phyloP scores from a whole-genome alignment of 53 echinoderm and acorn worm species.

The Echinarachnius parma region DNA sequence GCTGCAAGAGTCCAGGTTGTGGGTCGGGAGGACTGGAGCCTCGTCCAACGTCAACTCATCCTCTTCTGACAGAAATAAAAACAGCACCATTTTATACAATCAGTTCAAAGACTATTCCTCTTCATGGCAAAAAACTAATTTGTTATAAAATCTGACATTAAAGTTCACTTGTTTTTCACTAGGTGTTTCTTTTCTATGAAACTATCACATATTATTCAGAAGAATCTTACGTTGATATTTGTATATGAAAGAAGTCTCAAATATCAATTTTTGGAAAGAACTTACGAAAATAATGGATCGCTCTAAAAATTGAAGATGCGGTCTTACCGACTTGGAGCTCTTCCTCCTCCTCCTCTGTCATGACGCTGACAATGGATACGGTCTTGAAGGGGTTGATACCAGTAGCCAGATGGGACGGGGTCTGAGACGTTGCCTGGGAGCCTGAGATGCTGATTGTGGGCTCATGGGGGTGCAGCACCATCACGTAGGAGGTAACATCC shows the following conservation, averaged over 20 bases:
- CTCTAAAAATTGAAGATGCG: too few relatives aligned
- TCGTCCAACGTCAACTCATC: constrained; percentile 20
- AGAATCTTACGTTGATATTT: too few relatives aligned
- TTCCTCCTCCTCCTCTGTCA: constrained; percentile 66
- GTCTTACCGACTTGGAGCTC: constrained; percentile 68
- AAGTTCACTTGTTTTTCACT: too few relatives aligned
- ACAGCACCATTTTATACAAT: too few relatives aligned
- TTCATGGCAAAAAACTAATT: too few relatives aligned
- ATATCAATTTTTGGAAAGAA: too few relatives aligned
- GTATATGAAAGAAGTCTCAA: too few relatives aligned
- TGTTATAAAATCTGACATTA: too few relatives aligned
- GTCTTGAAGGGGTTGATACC: constrained; percentile 76
- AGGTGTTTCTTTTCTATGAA: too few relatives aligned
- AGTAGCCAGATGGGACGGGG: constrained; percentile 46
- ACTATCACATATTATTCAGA: too few relatives aligned
- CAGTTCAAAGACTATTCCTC: too few relatives aligned
- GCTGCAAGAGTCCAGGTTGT: constrained; percentile 82
- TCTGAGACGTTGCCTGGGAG: constrained; percentile 74
- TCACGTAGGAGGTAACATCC: constrained; percentile 70
- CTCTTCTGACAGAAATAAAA: constrained; percentile 25
- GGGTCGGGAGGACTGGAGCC: constrained; percentile 49
- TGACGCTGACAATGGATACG: constrained; percentile 61
- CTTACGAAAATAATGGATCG: too few relatives aligned
- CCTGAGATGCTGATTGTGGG: constrained; percentile 87
- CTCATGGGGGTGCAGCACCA: constrained; percentile 76